A percentile compares a stretch with the other conserved stretches of the same genome.
Conservation (phyloP, 2,797 vertebrate species). For the Rhadinocentrus ornatus region DNA sequence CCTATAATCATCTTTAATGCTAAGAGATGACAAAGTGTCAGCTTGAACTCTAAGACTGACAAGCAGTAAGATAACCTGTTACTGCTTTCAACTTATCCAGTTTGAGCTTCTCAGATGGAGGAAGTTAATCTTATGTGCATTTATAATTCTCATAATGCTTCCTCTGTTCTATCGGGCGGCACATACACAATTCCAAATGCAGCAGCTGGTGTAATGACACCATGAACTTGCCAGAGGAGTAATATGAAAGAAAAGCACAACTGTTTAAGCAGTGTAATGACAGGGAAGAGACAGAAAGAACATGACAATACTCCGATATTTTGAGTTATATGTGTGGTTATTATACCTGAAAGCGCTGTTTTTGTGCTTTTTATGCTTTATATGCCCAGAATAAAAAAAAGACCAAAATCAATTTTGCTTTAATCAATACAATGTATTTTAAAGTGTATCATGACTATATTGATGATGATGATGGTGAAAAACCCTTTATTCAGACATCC, state of each 20-base stretch:
- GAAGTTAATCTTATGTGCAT: background rate
- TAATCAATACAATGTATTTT: too few species aligned
- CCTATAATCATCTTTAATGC: background rate
- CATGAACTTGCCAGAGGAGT: too few species aligned
- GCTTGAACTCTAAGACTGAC: background rate
- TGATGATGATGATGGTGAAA: too few species aligned
- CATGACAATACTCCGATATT: too few species aligned
- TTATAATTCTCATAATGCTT: background rate
- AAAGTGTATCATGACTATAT: too few species aligned
- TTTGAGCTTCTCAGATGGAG: background rate
- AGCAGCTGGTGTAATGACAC: background rate
- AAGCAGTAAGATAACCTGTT: background rate
- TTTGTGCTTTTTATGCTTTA: too few species aligned
- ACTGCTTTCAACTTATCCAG: background rate
- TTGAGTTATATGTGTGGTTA: background rate
- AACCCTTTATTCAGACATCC: too few species aligned
- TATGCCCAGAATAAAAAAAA: too few species aligned
- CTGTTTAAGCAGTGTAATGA: background rate
- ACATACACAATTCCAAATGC: background rate
- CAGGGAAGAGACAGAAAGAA: background rate
- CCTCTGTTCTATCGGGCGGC: background rate
- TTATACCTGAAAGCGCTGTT: background rate
- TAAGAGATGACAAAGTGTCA: background rate
- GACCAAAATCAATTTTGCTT: too few species aligned
- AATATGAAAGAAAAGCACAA: background rate